Percentiles rank a stretch among this genome's conserved stretches.
Conservation (phyloP, 1,140 invertebrate genomes). For the Goniozus legneri region DNA sequence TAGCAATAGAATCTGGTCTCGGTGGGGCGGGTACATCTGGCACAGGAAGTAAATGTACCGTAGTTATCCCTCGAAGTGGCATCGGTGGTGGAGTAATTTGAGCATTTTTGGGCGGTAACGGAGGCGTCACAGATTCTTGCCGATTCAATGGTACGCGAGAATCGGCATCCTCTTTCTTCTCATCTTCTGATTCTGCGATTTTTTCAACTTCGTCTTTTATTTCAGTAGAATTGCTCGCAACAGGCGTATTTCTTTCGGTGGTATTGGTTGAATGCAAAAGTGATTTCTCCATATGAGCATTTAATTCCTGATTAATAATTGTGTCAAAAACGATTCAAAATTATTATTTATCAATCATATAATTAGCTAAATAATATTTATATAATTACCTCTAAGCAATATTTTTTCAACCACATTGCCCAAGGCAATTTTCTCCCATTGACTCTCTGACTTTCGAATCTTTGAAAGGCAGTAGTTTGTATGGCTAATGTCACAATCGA, state of each 20-base stretch:
- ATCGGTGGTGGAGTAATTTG: slow-evolving; percentile 43
- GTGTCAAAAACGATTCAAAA: too few relatives aligned
- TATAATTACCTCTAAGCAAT: slow-evolving; percentile 37
- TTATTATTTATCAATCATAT: neutral
- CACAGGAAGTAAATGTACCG: slow-evolving; percentile 39
- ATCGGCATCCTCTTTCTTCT: neutral
- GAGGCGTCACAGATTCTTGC: slow-evolving; percentile 43
- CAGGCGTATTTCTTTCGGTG: slow-evolving; percentile 7
- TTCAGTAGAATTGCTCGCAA: neutral
- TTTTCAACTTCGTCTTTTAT: slow-evolving; percentile 6
- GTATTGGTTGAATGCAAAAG: slow-evolving; percentile 23
- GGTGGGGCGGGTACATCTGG: slow-evolving; percentile 49
- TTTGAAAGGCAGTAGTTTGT: slow-evolving; percentile 66
- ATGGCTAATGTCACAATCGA: slow-evolving; percentile 65
- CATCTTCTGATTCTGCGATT: slow-evolving; percentile 15
- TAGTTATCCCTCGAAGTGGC: slow-evolving; percentile 46
- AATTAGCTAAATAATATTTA: slow-evolving; percentile 1
- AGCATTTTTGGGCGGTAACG: slow-evolving; percentile 49
- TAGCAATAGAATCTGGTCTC: slow-evolving; percentile 42
- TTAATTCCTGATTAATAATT: slow-evolving; percentile 33
- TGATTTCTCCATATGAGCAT: slow-evolving; percentile 38
- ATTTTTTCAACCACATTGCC: slow-evolving; percentile 56
- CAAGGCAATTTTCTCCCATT: slow-evolving; percentile 70
- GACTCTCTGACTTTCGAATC: slow-evolving; percentile 73
- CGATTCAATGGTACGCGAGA: slow-evolving; percentile 27